Evolutionary conservation across 2,888 invertebrate genomes (phyloP), one percentile per base, ranked within the genome.

Genomic region (Chydorus sphaericus): DNA sequence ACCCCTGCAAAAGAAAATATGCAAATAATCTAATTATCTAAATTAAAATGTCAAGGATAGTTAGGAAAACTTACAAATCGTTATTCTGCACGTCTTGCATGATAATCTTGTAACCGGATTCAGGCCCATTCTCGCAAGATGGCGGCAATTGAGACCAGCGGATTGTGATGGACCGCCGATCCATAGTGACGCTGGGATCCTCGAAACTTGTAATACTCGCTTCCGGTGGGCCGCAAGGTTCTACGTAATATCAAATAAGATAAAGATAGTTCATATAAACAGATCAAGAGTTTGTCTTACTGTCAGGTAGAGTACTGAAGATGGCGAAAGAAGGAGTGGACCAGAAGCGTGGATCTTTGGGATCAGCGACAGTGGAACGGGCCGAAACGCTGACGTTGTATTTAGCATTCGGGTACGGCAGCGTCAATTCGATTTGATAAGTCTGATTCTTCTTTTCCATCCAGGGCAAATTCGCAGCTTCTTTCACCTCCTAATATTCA

Each of bases 301-400:
- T 18, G 16, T 38, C 38, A 26, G 26, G 29, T 3, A 28, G 18
- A 28, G 37, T 36, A 4, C 16, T 23, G 37, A 37, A 23, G 37
- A 53, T 16, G 16, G 38, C 8, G 16, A 53, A 26, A n/a, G 36
- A 28, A 18, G 53, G 38, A 8, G 36, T 36, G 26, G 53, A 53
- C 53, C 53, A 53, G 16, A 53, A 36, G n/a, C 38, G 26, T 23
- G 36, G 37, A 6, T 53, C 53, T 4, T 18, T 36, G 23, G 10
- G 20, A 53, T 38, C 28, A n/a, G 53, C 38, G 26, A 28, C 53
- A 10, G 36, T 16, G 14, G 53, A 53, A 11, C 38, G 36, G n/a
- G 53, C 53, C 38, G 29, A 36, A 6, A 53, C 4, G 38, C 37
- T 53, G 4, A 53, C 11, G 20, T 53, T 53, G 26, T 53, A 53